phyloP scores from a whole-genome alignment of 2,797 vertebrate genomes.

The Chrysocyon brachyurus region DNA sequence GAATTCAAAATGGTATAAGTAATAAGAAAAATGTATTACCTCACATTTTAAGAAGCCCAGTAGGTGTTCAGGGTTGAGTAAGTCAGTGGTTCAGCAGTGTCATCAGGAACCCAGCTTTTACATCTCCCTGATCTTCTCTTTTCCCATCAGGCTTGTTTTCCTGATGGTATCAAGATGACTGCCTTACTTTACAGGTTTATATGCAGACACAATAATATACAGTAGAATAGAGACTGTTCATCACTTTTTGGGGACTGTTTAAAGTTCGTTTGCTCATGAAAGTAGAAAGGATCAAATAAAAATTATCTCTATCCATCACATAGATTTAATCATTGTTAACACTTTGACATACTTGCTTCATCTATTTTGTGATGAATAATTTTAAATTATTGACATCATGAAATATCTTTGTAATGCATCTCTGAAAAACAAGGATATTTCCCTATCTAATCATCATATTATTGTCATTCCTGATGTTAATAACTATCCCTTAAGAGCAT shows the following conservation, averaged over 20 bases:
- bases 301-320: not conserved
- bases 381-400: conserved; percentile 13
- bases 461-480: not conserved
- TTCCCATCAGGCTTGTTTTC: not conserved
- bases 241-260: not conserved
- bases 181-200: not conserved
- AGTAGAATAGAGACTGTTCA: not conserved
- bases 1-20: conserved; percentile 4
- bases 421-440: not conserved
- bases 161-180: not conserved
- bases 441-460: conserved; percentile 13
- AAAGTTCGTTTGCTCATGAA: not conserved
- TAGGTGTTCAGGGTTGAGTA: not conserved
- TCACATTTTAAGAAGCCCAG: conserved; percentile 17
- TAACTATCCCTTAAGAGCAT: conserved; percentile 11
- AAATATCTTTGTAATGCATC: conserved; percentile 24
- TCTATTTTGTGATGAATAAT: conserved; percentile 37
- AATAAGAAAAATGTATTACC: conserved; percentile 38
- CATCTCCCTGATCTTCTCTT: not conserved
- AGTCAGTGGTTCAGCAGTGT: not conserved
- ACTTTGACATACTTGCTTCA: conserved; percentile 23
- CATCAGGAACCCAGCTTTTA: not conserved
- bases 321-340: not conserved
- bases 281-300: conserved; percentile 18
- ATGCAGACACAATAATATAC: not conserved